Conservation (phyloP, 2,797 vertebrate species). For the Pelochelys cantorii region DNA sequence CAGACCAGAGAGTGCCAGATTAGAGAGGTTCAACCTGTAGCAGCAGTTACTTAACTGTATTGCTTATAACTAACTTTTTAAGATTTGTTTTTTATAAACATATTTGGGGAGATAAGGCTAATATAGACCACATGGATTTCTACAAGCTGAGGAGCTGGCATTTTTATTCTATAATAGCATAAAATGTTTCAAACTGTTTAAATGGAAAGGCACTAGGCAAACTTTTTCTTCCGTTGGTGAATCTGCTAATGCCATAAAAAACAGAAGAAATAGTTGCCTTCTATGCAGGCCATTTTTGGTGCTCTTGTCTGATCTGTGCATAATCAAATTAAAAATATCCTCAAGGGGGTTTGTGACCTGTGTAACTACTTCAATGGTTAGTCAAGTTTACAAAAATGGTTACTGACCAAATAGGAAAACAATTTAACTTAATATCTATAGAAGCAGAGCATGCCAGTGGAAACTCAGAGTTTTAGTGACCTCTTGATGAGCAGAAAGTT, state of each 20-base stretch:
- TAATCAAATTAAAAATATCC: background rate
- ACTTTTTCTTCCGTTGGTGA: background rate
- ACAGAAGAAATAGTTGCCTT: background rate
- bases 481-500: slow-evolving; percentile 53
- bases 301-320: background rate
- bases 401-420: background rate
- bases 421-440: background rate
- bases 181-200: background rate
- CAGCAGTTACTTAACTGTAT: background rate
- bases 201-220: background rate
- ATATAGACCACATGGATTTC: background rate
- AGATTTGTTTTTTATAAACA: background rate
- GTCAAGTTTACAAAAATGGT: background rate
- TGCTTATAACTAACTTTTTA: background rate
- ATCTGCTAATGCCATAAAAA: background rate
- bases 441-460: slow-evolving; percentile 43
- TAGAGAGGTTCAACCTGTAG: background rate
- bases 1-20: too few species aligned
- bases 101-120: background rate
- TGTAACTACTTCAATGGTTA: background rate
- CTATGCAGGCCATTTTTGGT: background rate
- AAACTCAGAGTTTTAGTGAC: slow-evolving; percentile 67
- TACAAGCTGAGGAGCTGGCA: background rate
- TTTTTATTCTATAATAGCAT: background rate
- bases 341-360: background rate